phyloP scores from a whole-genome alignment of 2,797 vertebrate genomes.

The Denticeps clupeoides region DNA sequence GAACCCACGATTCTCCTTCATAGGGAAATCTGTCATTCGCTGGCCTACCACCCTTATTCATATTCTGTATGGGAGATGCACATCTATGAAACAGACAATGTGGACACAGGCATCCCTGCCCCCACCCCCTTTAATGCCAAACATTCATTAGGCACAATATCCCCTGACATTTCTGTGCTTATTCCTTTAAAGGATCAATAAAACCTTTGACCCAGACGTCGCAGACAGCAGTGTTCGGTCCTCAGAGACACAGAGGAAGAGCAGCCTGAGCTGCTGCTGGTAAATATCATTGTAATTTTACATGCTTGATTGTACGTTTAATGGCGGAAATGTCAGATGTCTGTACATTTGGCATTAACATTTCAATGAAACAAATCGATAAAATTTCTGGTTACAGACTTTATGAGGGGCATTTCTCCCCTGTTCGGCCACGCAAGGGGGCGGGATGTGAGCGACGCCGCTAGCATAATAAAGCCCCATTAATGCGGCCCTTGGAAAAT shows the following conservation, averaged over 20 bases:
- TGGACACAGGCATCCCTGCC: conserved; percentile 30
- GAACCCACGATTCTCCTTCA: too few relatives aligned
- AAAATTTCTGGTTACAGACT: conserved; percentile 48
- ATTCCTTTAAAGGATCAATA: conserved; percentile 43
- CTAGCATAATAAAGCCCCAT: conserved; percentile 31
- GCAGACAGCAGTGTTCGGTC: conserved; percentile 29
- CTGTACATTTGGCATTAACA: conserved; percentile 56
- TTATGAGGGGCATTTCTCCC: conserved; percentile 46
- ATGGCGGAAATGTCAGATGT: conserved; percentile 43
- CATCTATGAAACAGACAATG: conserved; percentile 38
- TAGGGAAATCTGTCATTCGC: too few relatives aligned
- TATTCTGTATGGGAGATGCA: too few relatives aligned
- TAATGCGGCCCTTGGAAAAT: conserved; percentile 37
- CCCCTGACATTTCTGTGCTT: conserved; percentile 38
- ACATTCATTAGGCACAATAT: conserved; percentile 35
- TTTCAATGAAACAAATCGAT: conserved; percentile 65
- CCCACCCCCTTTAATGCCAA: conserved; percentile 24
- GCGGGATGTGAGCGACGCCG: conserved; percentile 34
- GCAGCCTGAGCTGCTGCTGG: conserved; percentile 54
- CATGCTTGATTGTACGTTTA: conserved; percentile 54
- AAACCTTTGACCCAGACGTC: conserved; percentile 35
- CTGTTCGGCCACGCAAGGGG: too few relatives aligned
- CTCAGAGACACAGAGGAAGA: conserved; percentile 35
- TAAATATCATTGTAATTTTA: conserved; percentile 64
- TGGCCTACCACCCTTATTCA: too few relatives aligned